These are phyloP conservation scores for Sebastes cheni DNA, from an alignment of 2,797 vertebrate genomes.

Conservation along the genomic window DNA sequence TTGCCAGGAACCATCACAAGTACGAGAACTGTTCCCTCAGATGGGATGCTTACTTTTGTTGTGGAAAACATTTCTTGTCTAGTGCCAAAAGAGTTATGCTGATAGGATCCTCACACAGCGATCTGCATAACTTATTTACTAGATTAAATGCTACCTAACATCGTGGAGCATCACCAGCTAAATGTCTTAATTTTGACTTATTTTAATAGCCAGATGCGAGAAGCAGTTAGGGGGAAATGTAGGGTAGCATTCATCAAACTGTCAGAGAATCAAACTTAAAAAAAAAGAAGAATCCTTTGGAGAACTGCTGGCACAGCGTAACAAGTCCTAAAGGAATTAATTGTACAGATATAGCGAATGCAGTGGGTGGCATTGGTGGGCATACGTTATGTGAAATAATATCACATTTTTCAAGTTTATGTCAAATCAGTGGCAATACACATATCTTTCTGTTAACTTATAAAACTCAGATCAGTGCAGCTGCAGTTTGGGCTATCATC, in stretches of 20 bases:
- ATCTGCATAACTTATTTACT: slow-evolving; percentile 31
- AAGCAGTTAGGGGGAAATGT: slow-evolving; percentile 2
- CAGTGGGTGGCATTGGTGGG: background rate
- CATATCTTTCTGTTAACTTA: background rate
- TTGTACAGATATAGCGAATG: background rate
- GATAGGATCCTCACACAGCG: slow-evolving; percentile 7
- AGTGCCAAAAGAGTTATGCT: slow-evolving; percentile 25
- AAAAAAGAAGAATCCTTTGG: background rate
- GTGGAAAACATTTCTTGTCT: slow-evolving; percentile 1
- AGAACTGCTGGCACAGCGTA: slow-evolving; percentile 34
- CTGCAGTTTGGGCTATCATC: background rate
- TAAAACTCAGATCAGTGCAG: background rate
- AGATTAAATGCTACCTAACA: slow-evolving; percentile 26
- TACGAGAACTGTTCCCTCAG: slow-evolving; percentile 10
- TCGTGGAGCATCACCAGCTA: slow-evolving; percentile 9
- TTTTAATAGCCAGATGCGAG: slow-evolving; percentile 39
- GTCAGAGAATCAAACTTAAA: slow-evolving; percentile 23
- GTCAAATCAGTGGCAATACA: background rate
- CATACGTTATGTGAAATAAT: background rate
- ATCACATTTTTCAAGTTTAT: slow-evolving; percentile 2
- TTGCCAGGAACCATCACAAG: slow-evolving; percentile 18
- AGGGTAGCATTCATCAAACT: slow-evolving; percentile 46
- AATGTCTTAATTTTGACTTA: slow-evolving; percentile 33
- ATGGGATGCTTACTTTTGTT: slow-evolving; percentile 15
- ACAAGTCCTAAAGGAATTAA: slow-evolving; percentile 21